A percentile compares a stretch with the other conserved stretches of the same genome.
phyloP scores from a whole-genome alignment of 2,797 vertebrate genomes.

The Siniperca scherzeri region DNA sequence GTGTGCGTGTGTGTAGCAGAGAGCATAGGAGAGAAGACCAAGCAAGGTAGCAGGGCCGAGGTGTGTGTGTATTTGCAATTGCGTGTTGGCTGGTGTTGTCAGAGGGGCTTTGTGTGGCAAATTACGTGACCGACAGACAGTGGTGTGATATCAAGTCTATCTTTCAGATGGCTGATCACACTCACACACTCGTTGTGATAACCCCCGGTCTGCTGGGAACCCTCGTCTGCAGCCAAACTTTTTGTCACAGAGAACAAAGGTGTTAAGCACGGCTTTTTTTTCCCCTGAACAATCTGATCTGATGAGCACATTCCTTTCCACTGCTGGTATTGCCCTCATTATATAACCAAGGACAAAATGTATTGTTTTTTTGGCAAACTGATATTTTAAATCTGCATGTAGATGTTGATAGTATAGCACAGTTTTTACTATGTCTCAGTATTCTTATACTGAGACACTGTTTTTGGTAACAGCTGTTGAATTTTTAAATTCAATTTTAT shows the following conservation, averaged over 20 bases:
- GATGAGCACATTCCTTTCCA: constrained; percentile 68
- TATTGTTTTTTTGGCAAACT: not conserved
- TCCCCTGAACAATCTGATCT: constrained; percentile 29
- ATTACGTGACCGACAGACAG: constrained; percentile 52
- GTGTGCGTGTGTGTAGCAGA: constrained; percentile 10
- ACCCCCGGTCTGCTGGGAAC: constrained; percentile 59
- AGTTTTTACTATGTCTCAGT: not conserved
- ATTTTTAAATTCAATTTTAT: not conserved
- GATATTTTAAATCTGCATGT: not conserved
- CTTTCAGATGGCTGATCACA: constrained; percentile 68
- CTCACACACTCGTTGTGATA: constrained; percentile 42
- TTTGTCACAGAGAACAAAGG: constrained; percentile 69
- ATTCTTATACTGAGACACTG: not conserved
- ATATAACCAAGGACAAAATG: constrained; percentile 33
- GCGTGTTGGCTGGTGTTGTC: constrained; percentile 10
- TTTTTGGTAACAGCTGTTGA: not conserved
- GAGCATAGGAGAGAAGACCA: not conserved
- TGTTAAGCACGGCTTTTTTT: constrained; percentile 43
- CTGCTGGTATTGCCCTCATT: constrained; percentile 32
- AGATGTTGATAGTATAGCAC: not conserved
- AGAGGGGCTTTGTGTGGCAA: constrained; percentile 16
- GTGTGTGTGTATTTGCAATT: not conserved
- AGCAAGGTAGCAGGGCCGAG: not conserved
- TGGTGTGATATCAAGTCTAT: constrained; percentile 68
- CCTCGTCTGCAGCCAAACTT: constrained; percentile 54